A percentile compares a stretch with the other conserved stretches of the same genome.
These are phyloP conservation scores for Vanessa tameamea DNA, from an alignment of 1,140 invertebrate species.

Conservation along the genomic window DNA sequence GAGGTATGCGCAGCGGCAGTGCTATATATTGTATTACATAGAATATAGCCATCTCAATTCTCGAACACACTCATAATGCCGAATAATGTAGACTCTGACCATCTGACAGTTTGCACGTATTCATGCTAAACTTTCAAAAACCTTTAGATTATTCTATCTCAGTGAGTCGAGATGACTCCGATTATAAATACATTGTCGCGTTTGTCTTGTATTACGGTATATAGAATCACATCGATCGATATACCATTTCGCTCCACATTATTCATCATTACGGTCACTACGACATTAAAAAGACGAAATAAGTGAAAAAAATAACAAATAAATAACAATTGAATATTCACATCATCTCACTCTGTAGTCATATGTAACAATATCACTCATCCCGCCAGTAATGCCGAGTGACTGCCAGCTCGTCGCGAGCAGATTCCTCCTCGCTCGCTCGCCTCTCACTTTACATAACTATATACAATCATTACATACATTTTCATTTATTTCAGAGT, in stretches of 20 bases:
- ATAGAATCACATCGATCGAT: neutral
- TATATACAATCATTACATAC: conserved; percentile 11
- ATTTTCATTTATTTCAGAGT: neutral
- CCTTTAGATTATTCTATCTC: neutral
- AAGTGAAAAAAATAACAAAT: conserved; percentile 38
- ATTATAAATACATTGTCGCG: neutral
- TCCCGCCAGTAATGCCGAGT: neutral
- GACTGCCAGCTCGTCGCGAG: neutral
- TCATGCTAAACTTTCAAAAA: neutral
- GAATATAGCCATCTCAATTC: conserved; percentile 23
- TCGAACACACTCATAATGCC: neutral
- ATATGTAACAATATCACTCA: conserved; percentile 31
- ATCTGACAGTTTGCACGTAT: neutral
- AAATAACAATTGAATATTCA: conserved; percentile 52
- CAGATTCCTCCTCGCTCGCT: conserved; percentile 19
- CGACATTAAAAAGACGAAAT: conserved; percentile 28
- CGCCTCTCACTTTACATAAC: neutral
- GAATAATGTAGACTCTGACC: neutral
- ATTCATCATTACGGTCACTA: conserved; percentile 1
- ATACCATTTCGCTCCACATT: conserved; percentile 5
- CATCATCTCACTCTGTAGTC: conserved; percentile 38
- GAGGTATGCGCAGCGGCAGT: conserved; percentile 53
- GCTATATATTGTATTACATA: conserved; percentile 19
- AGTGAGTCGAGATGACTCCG: neutral
- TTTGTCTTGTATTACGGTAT: neutral